Percentiles rank a stretch among this genome's conserved stretches.
These are phyloP conservation scores for Schizopygopsis pylzovi DNA, from an alignment of 2,797 vertebrate genomes.

Conservation along the genomic window DNA sequence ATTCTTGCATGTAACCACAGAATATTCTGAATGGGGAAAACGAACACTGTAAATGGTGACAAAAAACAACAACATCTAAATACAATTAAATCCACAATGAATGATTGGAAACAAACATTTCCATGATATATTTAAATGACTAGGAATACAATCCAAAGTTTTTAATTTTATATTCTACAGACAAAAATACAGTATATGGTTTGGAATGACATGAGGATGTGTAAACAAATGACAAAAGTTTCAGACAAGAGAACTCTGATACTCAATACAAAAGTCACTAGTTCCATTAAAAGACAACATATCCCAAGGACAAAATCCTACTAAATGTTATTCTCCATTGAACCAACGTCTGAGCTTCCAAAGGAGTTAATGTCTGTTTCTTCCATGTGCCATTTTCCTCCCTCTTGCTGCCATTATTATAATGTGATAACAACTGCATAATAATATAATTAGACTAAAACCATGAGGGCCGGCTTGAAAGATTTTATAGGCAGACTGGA, in stretches of 20 bases:
- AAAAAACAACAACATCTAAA: neutral
- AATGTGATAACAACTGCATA: conserved; percentile 15
- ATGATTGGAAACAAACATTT: neutral
- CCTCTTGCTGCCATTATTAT: neutral
- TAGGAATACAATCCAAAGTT: neutral
- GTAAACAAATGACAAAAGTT: neutral
- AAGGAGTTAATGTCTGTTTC: conserved; percentile 9
- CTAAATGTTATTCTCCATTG: conserved; percentile 7
- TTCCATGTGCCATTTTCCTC: neutral
- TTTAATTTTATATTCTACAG: neutral
- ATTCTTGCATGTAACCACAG: neutral
- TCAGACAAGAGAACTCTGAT: neutral
- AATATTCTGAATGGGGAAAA: conserved; percentile 1
- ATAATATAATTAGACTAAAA: conserved; percentile 28
- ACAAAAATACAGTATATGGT: neutral
- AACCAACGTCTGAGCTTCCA: neutral
- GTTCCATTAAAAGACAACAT: neutral
- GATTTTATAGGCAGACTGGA: conserved; percentile 11
- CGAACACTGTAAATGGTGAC: neutral
- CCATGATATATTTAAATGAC: neutral
- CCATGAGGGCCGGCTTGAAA: neutral
- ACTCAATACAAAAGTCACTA: neutral
- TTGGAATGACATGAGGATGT: neutral
- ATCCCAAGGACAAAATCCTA: neutral
- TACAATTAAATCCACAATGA: neutral